Percentiles rank a stretch among this genome's conserved stretches.
Conservation (phyloP, 2,888 invertebrate species). For the Teinopalpus imperialis region DNA sequence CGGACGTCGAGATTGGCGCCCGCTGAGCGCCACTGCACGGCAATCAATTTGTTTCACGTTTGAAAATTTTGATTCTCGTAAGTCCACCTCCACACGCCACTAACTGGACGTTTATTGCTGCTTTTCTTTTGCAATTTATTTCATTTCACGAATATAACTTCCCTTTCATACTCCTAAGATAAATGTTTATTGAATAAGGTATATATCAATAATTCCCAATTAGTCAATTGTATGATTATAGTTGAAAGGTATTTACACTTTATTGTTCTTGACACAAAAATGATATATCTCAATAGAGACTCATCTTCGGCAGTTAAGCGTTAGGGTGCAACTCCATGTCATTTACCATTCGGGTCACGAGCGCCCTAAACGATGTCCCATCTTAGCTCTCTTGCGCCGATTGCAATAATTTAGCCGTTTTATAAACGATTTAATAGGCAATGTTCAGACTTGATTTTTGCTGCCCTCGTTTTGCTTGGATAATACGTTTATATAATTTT, state of each 20-base stretch:
- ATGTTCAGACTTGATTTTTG: conserved; percentile 64
- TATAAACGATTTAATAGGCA: conserved; percentile 78
- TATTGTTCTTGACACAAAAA: conserved; percentile 72
- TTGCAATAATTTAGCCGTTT: conserved; percentile 80
- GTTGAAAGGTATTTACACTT: conserved; percentile 7
- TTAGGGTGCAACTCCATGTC: conserved; percentile 53
- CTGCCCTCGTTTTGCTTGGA: conserved; percentile 36
- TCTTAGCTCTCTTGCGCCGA: conserved; percentile 72
- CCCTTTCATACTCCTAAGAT: no score
- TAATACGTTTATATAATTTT: conserved; percentile 25
- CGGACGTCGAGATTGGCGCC: conserved; percentile 65
- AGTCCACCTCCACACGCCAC: conserved; percentile 57
- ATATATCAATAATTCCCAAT: conserved; percentile 1
- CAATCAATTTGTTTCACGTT: conserved; percentile 79
- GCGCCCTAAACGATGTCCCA: conserved; percentile 74
- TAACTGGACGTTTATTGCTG: conserved; percentile 39
- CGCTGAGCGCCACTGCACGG: conserved; percentile 58
- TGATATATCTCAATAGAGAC: conserved; percentile 73
- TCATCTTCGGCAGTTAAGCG: conserved; percentile 47
- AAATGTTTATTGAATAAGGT: no score
- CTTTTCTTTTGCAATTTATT: conserved; percentile 50
- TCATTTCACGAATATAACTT: no score
- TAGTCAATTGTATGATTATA: conserved; percentile 9
- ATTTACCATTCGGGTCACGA: conserved; percentile 76
- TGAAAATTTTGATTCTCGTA: conserved; percentile 74